Conservation (phyloP, 2,888 invertebrate genomes). For the Archips xylosteana region DNA sequence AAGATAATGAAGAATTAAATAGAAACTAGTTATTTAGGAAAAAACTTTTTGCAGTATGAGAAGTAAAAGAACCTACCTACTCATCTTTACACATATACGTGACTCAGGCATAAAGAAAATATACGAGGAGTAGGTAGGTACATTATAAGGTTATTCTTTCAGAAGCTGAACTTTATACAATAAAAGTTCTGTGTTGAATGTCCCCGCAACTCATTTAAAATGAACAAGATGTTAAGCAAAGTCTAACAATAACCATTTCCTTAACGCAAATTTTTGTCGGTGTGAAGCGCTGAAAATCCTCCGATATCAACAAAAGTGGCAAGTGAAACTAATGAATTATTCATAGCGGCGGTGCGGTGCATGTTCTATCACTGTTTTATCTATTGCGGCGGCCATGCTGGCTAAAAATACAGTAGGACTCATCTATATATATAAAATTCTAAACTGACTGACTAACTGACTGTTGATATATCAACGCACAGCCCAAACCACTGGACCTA, state of each 20-base stretch:
- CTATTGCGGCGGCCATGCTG: constrained; percentile 71
- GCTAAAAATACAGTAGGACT: constrained; percentile 37
- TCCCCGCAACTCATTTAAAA: constrained; percentile 62
- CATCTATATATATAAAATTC: no score
- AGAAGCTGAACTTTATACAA: constrained; percentile 10
- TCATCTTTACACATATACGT: neutral
- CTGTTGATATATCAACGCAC: no score
- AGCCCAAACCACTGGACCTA: no score
- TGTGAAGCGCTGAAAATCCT: constrained; percentile 84
- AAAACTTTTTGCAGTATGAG: neutral
- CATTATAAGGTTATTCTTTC: neutral
- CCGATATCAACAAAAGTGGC: constrained; percentile 85
- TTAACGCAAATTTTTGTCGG: constrained; percentile 82
- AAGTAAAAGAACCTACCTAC: neutral
- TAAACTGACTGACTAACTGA: no score
- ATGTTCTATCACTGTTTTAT: constrained; percentile 87
- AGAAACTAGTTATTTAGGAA: no score
- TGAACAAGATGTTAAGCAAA: constrained; percentile 60
- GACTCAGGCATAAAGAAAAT: neutral
- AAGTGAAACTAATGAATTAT: constrained; percentile 86
- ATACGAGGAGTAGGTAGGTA: neutral
- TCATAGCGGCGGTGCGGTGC: constrained; percentile 84
- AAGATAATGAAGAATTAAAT: no score
- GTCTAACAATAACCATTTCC: constrained; percentile 78
- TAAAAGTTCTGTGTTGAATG: constrained; percentile 14